A percentile compares a stretch with the other conserved stretches of the same genome.
phyloP scores from a whole-genome alignment of 2,888 invertebrate species.

The Parascotia fuliginaria region DNA sequence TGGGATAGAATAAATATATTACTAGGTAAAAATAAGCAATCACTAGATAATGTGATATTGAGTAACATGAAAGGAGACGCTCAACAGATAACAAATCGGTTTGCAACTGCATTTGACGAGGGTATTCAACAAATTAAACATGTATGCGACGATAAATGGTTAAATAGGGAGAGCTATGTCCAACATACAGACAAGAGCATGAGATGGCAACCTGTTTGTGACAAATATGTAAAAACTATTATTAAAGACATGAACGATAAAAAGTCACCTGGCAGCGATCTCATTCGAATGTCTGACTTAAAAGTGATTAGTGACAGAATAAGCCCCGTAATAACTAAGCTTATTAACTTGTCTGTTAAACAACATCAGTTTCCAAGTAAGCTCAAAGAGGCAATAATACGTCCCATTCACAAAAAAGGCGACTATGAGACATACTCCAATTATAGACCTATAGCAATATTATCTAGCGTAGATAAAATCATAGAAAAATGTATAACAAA shows the following conservation, averaged over 20 bases:
- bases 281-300: neutral
- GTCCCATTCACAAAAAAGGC: slow-evolving; percentile 1
- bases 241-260: no score
- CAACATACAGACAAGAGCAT: neutral
- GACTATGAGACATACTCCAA: neutral
- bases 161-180: neutral
- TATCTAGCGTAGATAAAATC: neutral
- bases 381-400: slow-evolving; percentile 6
- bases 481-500: neutral
- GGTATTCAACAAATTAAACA: neutral
- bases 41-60: no score
- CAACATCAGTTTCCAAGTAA: neutral
- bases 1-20: no score
- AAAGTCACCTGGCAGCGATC: neutral
- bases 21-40: no score
- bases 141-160: neutral
- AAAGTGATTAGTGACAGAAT: neutral
- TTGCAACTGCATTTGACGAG: no score
- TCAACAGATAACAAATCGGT: no score
- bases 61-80: no score
- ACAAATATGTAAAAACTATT: neutral
- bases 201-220: slow-evolving; percentile 3
- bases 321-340: neutral
- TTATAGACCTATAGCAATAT: slow-evolving; percentile 5
- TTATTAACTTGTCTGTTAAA: neutral